Base-by-base conservation (phyloP, 2,113 vertebrate genomes). In the Daphoenositta chrysoptera region DNA sequence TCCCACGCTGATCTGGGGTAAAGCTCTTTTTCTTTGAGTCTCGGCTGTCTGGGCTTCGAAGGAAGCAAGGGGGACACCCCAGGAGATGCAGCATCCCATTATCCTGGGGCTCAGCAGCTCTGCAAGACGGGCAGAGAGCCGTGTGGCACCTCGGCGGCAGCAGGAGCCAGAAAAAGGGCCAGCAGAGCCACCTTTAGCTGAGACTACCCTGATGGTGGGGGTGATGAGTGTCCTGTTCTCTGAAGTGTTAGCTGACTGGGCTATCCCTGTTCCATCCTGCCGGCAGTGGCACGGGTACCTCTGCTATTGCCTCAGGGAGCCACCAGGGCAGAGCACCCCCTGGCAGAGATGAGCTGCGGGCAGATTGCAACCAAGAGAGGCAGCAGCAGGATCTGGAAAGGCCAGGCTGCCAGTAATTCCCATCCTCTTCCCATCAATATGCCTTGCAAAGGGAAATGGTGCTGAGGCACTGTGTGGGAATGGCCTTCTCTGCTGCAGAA, bases 211-310 rank as follows among this genome's bases (percentile, higher is more conserved):
- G 11, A 4, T 39, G 35, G 35, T 39, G 11, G 42, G 6, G 66
- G 66, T 58, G 56, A 66, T 50, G 47, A 58, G 16, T 13, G 27
- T 57, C 51, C n/a, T 6, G 3, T 44, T 79, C 44, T 72, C 83
- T 48, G 63, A 33, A 78, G 22, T 2, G 5, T 42, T n/a, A 70
- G 13, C 75, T 68, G 51, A 28, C 35, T 30, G 10, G 66, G 48
- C 33, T 70, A 11, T 23, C 35, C 69, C 11, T 48, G 5, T 30
- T 51, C 35, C 76, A 48, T 57, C 28, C 54, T 58, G 50, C n/a
- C 0, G 0, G 23, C 70, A 68, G 61, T 5, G 37, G 47, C 45
- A 79, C 9, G 2, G 17, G 30, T 54, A 27, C 33, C 45, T 57
- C n/a, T 79, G 37, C 58, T 77, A 1, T 35, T 30, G 24, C 44